A percentile compares a stretch with the other conserved stretches of the same genome.
Conservation (phyloP, 2,797 vertebrate species). For the Sebastes dallii region DNA sequence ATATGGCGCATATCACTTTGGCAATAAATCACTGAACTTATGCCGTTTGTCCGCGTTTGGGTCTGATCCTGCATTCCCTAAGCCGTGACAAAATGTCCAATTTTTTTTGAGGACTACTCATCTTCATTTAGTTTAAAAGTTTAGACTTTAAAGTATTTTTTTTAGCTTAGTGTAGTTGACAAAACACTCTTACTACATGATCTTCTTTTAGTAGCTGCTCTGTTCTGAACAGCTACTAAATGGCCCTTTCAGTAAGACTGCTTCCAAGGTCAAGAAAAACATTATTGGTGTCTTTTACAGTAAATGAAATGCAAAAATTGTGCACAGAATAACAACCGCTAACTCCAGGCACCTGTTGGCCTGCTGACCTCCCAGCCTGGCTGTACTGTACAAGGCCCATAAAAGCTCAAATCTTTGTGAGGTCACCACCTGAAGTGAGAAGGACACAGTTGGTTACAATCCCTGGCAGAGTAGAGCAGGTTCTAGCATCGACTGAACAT, state of each 20-base stretch:
- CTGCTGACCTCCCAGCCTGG: slow-evolving; percentile 1
- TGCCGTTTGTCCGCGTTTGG: neutral
- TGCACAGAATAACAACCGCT: neutral
- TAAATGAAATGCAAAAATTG: neutral
- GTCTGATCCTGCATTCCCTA: neutral
- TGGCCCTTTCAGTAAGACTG: neutral
- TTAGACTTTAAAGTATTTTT: neutral
- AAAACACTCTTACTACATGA: neutral
- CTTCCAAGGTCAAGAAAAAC: neutral
- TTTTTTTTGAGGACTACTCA: neutral
- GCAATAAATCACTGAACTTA: neutral
- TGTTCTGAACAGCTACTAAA: neutral
- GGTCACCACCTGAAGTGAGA: slow-evolving; percentile 13
- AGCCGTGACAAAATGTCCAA: neutral
- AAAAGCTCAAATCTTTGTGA: slow-evolving; percentile 13
- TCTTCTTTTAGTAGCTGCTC: neutral
- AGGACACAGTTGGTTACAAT: slow-evolving; percentile 2
- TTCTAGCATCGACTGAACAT: slow-evolving; percentile 9
- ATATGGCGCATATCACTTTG: neutral
- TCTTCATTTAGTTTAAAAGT: neutral
- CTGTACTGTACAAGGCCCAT: slow-evolving; percentile 17
- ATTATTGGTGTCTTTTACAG: neutral
- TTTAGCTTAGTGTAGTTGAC: neutral
- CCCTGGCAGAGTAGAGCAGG: slow-evolving; percentile 6
- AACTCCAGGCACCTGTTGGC: slow-evolving; percentile 10